Conservation (phyloP, 2,113 vertebrate species). For the Silurus glanis region DNA sequence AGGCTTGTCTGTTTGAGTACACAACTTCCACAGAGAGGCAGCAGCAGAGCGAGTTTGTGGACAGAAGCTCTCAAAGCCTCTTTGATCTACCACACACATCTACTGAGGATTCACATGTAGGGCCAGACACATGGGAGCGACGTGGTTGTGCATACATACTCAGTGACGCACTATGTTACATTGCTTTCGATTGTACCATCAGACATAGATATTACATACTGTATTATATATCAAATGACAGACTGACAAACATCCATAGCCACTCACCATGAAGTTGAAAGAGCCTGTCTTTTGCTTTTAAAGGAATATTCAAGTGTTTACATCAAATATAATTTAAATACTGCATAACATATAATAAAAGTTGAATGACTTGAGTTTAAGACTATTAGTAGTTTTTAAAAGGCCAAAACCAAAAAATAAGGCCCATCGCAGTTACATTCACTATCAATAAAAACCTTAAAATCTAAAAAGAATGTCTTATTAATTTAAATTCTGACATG, state of each 20-base stretch:
- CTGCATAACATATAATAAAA: neutral
- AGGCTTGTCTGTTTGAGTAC: slow-evolving; percentile 55
- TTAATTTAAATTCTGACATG: neutral
- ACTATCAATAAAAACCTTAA: neutral
- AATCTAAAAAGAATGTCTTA: neutral
- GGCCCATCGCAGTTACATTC: neutral
- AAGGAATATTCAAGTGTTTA: neutral
- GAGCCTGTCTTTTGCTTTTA: neutral
- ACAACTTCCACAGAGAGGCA: slow-evolving; percentile 43
- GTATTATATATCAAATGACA: neutral
- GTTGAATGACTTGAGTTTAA: neutral
- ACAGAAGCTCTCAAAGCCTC: slow-evolving; percentile 47
- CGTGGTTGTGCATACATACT: slow-evolving; percentile 3
- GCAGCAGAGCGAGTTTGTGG: slow-evolving; percentile 42
- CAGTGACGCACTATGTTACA: slow-evolving; percentile 12
- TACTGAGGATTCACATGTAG: slow-evolving; percentile 48
- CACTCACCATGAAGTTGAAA: neutral
- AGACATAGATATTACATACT: neutral
- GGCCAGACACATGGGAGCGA: slow-evolving; percentile 17
- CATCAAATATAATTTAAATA: neutral
- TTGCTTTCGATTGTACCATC: neutral
- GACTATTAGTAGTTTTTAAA: neutral
- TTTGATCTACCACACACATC: slow-evolving; percentile 54
- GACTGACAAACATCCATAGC: neutral
- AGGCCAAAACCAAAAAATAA: neutral